Evolutionary conservation across 2,888 invertebrate genomes (phyloP).

Genomic region (Chaetogeoica ovagalla): DNA sequence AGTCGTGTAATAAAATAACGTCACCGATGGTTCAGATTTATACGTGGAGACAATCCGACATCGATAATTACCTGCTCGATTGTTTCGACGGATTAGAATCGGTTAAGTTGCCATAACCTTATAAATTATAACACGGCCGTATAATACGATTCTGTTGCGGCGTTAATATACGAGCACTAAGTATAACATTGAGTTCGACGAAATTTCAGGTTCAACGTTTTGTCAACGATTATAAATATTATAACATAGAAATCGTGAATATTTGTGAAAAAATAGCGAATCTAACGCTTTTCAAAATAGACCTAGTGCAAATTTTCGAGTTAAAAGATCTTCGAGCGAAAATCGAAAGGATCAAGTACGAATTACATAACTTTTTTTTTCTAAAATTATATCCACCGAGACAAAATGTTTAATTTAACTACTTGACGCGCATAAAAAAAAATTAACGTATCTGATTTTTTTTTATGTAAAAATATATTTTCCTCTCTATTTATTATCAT

Average conservation of each 20-base stretch:
- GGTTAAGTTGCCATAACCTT: not conserved
- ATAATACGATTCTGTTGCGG: too few relatives aligned
- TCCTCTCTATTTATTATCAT: too few relatives aligned
- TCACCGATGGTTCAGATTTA: slow-evolving; percentile 11
- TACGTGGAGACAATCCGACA: slow-evolving; percentile 23
- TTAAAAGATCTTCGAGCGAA: slow-evolving; percentile 3
- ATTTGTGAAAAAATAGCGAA: slow-evolving; percentile 27
- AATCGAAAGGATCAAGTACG: slow-evolving; percentile 25
- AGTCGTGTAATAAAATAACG: slow-evolving; percentile 18
- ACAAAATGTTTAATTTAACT: too few relatives aligned
- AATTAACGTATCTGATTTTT: too few relatives aligned
- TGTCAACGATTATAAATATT: slow-evolving; percentile 22
- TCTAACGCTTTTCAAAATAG: slow-evolving; percentile 17
- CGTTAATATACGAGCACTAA: too few relatives aligned
- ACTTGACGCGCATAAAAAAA: too few relatives aligned
- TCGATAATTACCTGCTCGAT: slow-evolving; percentile 12
- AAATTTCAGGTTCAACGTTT: slow-evolving; percentile 7
- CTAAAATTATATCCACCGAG: too few relatives aligned
- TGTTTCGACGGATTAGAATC: slow-evolving; percentile 24
- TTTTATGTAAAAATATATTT: too few relatives aligned
- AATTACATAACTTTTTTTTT: not conserved
- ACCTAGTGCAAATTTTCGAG: not conserved
- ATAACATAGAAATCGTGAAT: slow-evolving; percentile 30
- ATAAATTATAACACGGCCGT: too few relatives aligned
- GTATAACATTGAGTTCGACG: not conserved